These are phyloP conservation scores for Protonemura montana DNA, from an alignment of 2,888 invertebrate genomes.

Conservation along the genomic window DNA sequence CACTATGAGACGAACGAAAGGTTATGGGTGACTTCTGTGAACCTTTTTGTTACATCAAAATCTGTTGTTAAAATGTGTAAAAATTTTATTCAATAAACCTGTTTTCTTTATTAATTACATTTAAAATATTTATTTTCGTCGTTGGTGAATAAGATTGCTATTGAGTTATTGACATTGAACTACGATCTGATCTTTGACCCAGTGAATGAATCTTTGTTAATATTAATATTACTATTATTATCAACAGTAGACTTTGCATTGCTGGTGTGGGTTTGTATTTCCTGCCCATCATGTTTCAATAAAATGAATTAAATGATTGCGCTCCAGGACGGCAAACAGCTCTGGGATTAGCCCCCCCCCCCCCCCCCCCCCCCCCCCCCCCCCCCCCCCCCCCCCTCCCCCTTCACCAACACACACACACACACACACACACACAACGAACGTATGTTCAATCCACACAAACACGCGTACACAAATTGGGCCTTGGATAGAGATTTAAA, in stretches of 20 bases:
- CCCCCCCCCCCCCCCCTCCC: background rate
- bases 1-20: background rate
- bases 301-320: constrained; percentile 12
- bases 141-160: constrained; percentile 4
- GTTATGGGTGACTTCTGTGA: constrained; percentile 49
- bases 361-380: background rate
- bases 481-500: background rate
- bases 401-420: background rate
- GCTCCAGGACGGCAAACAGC: background rate
- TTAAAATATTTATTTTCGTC: background rate
- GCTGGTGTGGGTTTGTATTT: background rate
- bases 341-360: too few relatives aligned
- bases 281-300: constrained; percentile 4
- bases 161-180: background rate
- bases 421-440: background rate
- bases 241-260: constrained; percentile 14
- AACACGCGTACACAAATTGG: background rate
- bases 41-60: constrained; percentile 49
- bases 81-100: constrained; percentile 50
- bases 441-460: too few relatives aligned
- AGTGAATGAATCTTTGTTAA: constrained; percentile 13
- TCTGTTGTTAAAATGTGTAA: constrained; percentile 51
- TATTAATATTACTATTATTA: constrained; percentile 29
- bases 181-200: constrained; percentile 12
- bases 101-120: constrained; percentile 49